Percentiles rank a stretch among this genome's conserved stretches.
Conservation (phyloP, 2,888 invertebrate genomes). For the Lacanobia wlatinum region DNA sequence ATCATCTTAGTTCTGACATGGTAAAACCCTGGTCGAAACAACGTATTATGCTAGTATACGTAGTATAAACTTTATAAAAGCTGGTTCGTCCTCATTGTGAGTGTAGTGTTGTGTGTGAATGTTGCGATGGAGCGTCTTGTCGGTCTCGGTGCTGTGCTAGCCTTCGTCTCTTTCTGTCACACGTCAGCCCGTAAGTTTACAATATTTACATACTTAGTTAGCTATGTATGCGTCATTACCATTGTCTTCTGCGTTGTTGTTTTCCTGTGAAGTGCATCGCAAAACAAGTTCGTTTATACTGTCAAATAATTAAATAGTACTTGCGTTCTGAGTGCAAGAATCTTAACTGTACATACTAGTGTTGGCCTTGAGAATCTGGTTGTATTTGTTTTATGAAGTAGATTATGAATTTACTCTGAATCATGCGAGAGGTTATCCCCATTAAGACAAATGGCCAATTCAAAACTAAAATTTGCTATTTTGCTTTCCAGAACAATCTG, state of each 20-base stretch:
- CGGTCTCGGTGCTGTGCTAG: neutral
- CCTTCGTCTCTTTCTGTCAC: constrained; percentile 20
- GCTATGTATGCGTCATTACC: neutral
- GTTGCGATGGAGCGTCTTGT: constrained; percentile 10
- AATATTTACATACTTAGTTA: neutral
- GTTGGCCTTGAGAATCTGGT: neutral
- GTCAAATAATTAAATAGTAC: constrained; percentile 1
- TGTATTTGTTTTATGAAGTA: neutral
- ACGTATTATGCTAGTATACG: neutral
- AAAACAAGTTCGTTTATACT: neutral
- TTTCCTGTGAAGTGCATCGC: constrained; percentile 5
- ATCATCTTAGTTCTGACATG: constrained; percentile 1
- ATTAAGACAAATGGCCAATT: neutral
- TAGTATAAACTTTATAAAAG: constrained; percentile 28
- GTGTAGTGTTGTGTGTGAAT: constrained; percentile 19
- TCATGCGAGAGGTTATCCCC: neutral
- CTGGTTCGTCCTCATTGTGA: neutral
- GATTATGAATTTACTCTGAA: neutral
- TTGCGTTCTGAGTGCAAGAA: neutral
- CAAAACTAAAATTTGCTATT: neutral
- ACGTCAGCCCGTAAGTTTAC: constrained; percentile 17
- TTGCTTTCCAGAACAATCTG: constrained; percentile 15
- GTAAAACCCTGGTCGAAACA: constrained; percentile 6
- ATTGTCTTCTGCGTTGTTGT: neutral
- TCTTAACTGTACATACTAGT: neutral